These are phyloP conservation scores for Sarcophaga caerulescens DNA, from an alignment of 2,888 invertebrate genomes.

Conservation along the genomic window DNA sequence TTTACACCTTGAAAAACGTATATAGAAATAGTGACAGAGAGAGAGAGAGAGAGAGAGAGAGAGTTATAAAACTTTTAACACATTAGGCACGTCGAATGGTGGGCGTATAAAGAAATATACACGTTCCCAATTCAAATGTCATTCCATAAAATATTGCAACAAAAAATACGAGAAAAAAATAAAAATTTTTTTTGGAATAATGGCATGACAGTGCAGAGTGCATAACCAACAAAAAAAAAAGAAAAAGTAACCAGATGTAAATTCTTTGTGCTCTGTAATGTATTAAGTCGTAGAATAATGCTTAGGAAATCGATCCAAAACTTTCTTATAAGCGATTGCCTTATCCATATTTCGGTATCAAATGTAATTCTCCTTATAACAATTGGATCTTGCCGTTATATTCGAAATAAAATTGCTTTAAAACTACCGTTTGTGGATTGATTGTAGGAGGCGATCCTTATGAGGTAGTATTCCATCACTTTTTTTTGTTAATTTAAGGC, in stretches of 20 bases:
- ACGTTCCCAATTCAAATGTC: conserved; percentile 25
- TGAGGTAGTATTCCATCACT: too few relatives aligned
- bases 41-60: background rate
- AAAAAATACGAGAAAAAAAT: background rate
- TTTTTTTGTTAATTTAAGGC: fast-evolving
- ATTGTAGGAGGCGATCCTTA: too few relatives aligned
- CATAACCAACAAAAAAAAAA: background rate
- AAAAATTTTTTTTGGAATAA: background rate
- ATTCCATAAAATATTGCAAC: conserved; percentile 42
- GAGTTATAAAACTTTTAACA: conserved; percentile 16
- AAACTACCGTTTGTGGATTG: too few relatives aligned
- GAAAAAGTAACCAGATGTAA: background rate
- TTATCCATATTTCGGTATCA: background rate
- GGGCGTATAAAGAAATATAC: background rate
- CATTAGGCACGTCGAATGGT: conserved; percentile 37
- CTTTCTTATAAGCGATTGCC: background rate
- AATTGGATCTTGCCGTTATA: too few relatives aligned
- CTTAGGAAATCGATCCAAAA: background rate
- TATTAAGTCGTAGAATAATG: too few relatives aligned
- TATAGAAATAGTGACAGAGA: too few relatives aligned
- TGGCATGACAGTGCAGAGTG: conserved; percentile 25
- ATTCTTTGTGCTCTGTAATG: background rate
- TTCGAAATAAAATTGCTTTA: too few relatives aligned
- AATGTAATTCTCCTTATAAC: too few relatives aligned
- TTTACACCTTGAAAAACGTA: conserved; percentile 28